Evolutionary conservation across 2,113 vertebrate genomes (phyloP), one percentile per base, ranked within the genome.

Genomic region (Hystrix cristata): DNA sequence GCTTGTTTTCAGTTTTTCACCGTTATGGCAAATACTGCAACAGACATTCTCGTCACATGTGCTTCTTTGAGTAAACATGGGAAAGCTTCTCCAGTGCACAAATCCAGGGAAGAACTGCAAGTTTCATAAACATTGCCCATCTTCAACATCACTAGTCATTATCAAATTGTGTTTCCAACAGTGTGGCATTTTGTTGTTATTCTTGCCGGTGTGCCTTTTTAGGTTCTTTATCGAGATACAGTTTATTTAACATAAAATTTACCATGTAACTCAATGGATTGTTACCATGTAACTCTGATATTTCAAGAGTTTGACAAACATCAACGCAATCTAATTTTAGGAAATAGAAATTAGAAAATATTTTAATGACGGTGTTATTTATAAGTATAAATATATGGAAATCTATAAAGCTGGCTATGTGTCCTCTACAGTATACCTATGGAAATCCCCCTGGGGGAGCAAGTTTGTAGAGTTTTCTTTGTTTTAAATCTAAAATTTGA

Each of bases 401-500:
- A 79, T 83, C 59, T 74, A n/a, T 43, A 38, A 84, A 85, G 55
- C 8, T 92, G 46, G 31, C 76, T 64, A 83, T n/a, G 15, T 59
- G 12, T 80, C 13, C 25, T 79, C 23, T 69, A 57, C 19, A 84
- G 3, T 29, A 48, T 81, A 59, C 29, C 48, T 4, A 43, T 15
- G 48, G 60, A 92, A 92, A 90, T 72, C 34, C 38, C 69, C 81
- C 27, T 13, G 64, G 46, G 76, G 27, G 29, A 90, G 27, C 69
- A 71, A 10, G 0, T 80, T 57, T 34, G 23, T 62, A 25, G 57
- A 80, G 46, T 84, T 85, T 60, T 71, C 76, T 71, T 92, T 87
- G 69, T 87, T 94, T 91, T 59, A 81, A 96, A 90, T n/a, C 46
- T 76, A 65, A 59, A 81, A 10, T 95, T 93, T 84, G 84, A 94